phyloP scores from a whole-genome alignment of 2,888 invertebrate species.

The Tipula unca region DNA sequence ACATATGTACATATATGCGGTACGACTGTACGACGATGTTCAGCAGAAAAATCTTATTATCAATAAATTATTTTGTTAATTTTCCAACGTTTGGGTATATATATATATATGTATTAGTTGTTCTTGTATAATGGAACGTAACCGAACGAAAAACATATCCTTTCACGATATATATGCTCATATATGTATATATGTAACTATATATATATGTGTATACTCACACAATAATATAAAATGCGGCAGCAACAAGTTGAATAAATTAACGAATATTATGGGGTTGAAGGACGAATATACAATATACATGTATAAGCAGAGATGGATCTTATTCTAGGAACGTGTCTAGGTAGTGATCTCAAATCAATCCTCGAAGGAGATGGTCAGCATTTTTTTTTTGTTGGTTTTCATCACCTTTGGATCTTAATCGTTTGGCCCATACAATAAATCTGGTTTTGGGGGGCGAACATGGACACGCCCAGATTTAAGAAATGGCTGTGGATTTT shows the following conservation, averaged over 20 bases:
- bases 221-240: background rate
- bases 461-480: too few relatives aligned
- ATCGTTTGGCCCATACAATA: too few relatives aligned
- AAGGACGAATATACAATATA: too few relatives aligned
- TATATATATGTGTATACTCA: background rate
- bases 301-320: background rate
- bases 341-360: too few relatives aligned
- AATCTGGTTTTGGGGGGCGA: too few relatives aligned
- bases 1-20: background rate
- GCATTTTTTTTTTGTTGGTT: too few relatives aligned
- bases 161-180: background rate
- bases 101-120: background rate
- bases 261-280: background rate
- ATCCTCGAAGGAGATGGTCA: too few relatives aligned
- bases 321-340: background rate
- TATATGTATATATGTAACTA: background rate
- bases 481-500: too few relatives aligned
- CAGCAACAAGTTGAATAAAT: background rate
- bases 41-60: background rate
- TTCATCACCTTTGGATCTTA: too few relatives aligned
- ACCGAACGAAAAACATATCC: background rate
- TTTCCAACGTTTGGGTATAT: background rate
- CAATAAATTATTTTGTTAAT: background rate
- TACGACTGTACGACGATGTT: background rate
- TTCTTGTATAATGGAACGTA: background rate